phyloP scores from a whole-genome alignment of 2,797 vertebrate genomes.

The Antennarius maculatus region DNA sequence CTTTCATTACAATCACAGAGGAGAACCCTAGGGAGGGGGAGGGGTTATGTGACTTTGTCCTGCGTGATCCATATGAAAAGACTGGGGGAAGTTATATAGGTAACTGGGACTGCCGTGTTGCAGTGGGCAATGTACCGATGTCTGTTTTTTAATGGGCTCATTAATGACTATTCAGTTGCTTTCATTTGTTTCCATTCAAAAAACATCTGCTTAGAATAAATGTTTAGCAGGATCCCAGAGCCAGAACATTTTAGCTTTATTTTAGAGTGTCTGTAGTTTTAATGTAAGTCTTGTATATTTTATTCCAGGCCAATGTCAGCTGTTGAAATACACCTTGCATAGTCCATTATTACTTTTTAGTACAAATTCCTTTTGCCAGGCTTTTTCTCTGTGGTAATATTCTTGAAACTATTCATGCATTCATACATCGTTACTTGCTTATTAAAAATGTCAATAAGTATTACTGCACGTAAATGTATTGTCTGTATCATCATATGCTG shows the following conservation, averaged over 20 bases:
- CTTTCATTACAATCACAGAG: constrained; percentile 85
- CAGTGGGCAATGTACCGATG: constrained; percentile 28
- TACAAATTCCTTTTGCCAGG: neutral
- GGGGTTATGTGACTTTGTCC: constrained; percentile 52
- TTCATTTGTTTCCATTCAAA: constrained; percentile 39
- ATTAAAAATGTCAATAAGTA: neutral
- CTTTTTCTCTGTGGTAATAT: neutral
- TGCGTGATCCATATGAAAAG: constrained; percentile 55
- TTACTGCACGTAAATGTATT: neutral
- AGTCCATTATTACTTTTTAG: neutral
- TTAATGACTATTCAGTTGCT: constrained; percentile 31
- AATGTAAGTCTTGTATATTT: constrained; percentile 23
- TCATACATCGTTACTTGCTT: neutral
- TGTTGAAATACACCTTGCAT: constrained; percentile 9
- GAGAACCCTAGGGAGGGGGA: constrained; percentile 68
- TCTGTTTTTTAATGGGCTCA: constrained; percentile 30
- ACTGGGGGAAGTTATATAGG: constrained; percentile 27
- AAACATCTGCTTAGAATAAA: constrained; percentile 21
- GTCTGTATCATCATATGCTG: neutral
- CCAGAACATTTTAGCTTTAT: constrained; percentile 21
- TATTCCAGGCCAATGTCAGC: constrained; percentile 15
- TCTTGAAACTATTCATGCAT: neutral
- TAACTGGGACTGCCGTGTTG: constrained; percentile 38
- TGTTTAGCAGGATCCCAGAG: constrained; percentile 25
- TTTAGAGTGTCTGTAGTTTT: constrained; percentile 2